These are phyloP conservation scores for Platycnemis pennipes DNA, from an alignment of 2,888 invertebrate species.

Conservation along the genomic window DNA sequence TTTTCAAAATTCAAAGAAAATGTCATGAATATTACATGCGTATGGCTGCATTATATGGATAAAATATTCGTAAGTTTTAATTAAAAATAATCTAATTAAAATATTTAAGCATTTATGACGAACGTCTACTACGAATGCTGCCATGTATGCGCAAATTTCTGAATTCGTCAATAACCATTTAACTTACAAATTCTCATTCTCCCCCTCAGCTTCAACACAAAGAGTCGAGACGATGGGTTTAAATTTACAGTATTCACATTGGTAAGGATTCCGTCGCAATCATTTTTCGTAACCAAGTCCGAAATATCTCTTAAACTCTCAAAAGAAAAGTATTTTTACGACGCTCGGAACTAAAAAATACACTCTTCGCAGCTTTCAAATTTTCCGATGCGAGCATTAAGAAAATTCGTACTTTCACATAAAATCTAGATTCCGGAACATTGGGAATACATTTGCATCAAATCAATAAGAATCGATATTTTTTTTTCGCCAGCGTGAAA, in stretches of 20 bases:
- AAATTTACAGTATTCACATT: background rate
- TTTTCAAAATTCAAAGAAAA: background rate
- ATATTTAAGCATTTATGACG: background rate
- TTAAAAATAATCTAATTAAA: background rate
- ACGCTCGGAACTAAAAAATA: background rate
- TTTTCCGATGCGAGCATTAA: background rate
- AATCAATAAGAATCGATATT: background rate
- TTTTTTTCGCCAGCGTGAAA: background rate
- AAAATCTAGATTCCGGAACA: background rate
- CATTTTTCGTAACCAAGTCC: too few relatives aligned
- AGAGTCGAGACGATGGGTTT: background rate
- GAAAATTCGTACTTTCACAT: background rate
- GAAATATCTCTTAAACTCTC: too few relatives aligned
- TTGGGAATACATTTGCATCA: background rate
- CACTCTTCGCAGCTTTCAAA: background rate
- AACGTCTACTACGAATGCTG: background rate
- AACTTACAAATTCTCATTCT: background rate
- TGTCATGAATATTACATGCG: background rate
- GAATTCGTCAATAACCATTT: conserved; percentile 18
- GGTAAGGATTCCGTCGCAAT: background rate
- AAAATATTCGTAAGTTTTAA: too few relatives aligned
- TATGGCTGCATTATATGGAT: too few relatives aligned
- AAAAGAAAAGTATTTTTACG: background rate
- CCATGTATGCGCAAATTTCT: background rate
- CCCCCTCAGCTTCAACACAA: background rate